phyloP scores from a whole-genome alignment of 2,888 invertebrate species.

The Epinotia nisella region DNA sequence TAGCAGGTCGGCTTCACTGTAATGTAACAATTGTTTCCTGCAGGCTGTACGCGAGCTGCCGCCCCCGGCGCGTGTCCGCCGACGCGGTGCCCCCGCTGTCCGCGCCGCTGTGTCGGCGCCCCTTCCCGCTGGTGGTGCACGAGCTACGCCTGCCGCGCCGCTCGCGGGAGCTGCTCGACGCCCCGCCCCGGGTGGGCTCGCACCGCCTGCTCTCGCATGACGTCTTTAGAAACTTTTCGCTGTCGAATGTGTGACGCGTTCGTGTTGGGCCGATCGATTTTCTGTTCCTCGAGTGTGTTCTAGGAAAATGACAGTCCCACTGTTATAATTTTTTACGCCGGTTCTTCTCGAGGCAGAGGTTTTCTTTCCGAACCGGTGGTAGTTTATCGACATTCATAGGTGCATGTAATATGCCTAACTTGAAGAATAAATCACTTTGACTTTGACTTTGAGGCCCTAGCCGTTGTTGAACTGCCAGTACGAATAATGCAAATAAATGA shows the following conservation, averaged over 20 bases:
- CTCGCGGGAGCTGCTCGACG: neutral
- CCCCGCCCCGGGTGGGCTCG: neutral
- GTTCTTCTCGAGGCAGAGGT: no score
- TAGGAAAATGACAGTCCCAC: no score
- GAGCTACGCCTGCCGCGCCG: slow-evolving; percentile 63
- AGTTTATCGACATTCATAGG: no score
- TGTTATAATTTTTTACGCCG: no score
- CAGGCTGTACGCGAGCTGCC: slow-evolving; percentile 16
- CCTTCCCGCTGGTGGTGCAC: slow-evolving; percentile 75
- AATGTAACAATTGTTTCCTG: neutral
- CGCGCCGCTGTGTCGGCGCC: slow-evolving; percentile 68
- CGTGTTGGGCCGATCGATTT: neutral
- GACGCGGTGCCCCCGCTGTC: slow-evolving; percentile 48
- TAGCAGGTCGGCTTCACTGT: no score
- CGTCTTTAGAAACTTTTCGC: neutral
- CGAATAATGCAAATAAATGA: no score
- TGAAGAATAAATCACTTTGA: no score
- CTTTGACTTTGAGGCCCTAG: no score
- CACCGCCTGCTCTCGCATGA: neutral
- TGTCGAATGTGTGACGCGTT: neutral
- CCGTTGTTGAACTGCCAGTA: no score
- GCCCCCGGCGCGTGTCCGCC: slow-evolving; percentile 61
- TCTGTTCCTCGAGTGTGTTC: neutral
- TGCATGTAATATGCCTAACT: no score
- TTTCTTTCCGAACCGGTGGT: no score